Evolutionary conservation across 2,113 vertebrate genomes (phyloP), one percentile per base, ranked within the genome.

Genomic region (Larimichthys crocea): DNA sequence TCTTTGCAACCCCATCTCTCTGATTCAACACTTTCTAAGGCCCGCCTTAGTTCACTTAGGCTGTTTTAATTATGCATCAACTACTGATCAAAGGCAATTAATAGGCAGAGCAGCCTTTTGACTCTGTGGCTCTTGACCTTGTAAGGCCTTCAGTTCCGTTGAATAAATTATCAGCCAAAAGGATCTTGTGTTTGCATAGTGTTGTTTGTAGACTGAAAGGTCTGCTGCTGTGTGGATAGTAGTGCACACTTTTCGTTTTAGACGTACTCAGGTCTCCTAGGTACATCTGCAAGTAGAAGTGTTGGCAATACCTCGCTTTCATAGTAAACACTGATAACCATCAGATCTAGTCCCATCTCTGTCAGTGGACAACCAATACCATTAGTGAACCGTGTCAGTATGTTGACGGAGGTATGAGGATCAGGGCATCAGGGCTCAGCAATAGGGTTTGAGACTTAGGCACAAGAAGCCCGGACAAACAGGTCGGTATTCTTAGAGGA

Each of bases 61-160:
- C 65, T 66, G 82, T 90, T 88, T 95, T 67, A 94, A 94, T 92
- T 90, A 94, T 94, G 85, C 88, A 93, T 90, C 84, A 92, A 90
- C 82, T 72, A 75, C 86, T 67, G 83, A 93, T 94, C 90, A 90
- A 86, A 92, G 80, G 70, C 90, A 90, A 95, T 94, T 95, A 94
- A 93, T 91, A 91, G 80, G 83, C 86, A 91, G 61, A 77, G 65
- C 55, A 82, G 90, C 79, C 82, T 89, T 89, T 93, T 91, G 84
- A 92, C 88, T 91, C 76, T 68, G 57, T 76, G 66, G 86, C 85
- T 91, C 82, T 91, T 90, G 87, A 93, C 89, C 90, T 90, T 85
- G 76, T 48, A 62, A 84, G 89, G 68, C 64, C 81, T 84, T 80
- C 49, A 71, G 60, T 83, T 86, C 64, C 88, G 79, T 19, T 93